Evolutionary conservation across 2,113 vertebrate species (phyloP).

Genomic region (Nibea coibor): DNA sequence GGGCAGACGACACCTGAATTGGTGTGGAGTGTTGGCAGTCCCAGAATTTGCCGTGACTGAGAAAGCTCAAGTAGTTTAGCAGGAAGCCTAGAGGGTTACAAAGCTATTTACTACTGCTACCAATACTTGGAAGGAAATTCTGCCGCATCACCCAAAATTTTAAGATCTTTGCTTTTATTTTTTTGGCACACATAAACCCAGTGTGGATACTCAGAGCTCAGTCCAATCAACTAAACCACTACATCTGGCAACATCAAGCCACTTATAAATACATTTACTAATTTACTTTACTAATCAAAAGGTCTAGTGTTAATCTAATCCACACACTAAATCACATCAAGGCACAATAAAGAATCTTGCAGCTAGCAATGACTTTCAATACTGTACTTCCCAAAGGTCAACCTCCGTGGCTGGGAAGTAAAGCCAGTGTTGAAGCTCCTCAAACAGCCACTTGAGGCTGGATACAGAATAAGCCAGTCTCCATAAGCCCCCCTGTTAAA

Average conservation of each 20-base stretch:
- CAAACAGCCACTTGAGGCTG: no score
- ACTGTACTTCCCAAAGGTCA: background rate
- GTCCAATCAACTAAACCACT: background rate
- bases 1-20: slow-evolving; percentile 44
- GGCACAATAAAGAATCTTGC: background rate
- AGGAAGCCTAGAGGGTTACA: background rate
- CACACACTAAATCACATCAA: background rate
- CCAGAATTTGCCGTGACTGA: slow-evolving; percentile 19
- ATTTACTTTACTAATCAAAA: background rate
- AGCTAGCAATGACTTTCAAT: background rate
- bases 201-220: background rate
- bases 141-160: background rate
- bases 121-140: slow-evolving; percentile 6
- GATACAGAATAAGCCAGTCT: no score
- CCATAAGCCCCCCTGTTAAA: no score
- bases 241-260: background rate
- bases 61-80: slow-evolving; percentile 31
- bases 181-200: background rate
- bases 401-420: no score
- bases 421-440: no score
- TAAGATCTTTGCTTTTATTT: background rate
- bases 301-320: background rate
- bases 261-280: no score
- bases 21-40: slow-evolving; percentile 13
- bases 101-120: background rate